phyloP scores from a whole-genome alignment of 2,888 invertebrate species.

The Saturnia japonica region DNA sequence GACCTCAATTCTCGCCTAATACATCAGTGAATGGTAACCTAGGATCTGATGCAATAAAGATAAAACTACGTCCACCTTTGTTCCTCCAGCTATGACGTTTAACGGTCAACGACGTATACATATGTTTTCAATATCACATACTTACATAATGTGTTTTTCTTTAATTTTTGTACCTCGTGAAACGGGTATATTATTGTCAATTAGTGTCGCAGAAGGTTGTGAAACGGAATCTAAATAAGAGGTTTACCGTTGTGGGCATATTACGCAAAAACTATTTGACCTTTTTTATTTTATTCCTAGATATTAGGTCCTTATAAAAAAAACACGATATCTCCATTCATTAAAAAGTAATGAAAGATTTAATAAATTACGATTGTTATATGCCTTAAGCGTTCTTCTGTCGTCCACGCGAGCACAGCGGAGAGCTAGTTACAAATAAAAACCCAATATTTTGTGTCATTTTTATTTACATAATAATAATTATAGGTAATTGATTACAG shows the following conservation, averaged over 20 bases:
- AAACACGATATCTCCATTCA: too few species aligned
- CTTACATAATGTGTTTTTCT: background rate
- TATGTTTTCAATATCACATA: background rate
- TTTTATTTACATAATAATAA: conserved; percentile 31
- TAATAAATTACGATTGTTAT: too few species aligned
- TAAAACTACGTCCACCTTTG: conserved; percentile 11
- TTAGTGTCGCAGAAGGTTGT: background rate
- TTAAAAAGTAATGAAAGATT: too few species aligned
- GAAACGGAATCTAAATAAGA: too few species aligned
- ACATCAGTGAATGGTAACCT: background rate
- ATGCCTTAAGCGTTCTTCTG: too few species aligned
- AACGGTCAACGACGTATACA: background rate
- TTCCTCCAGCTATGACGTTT: background rate
- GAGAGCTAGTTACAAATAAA: conserved; percentile 23
- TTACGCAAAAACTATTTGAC: too few species aligned
- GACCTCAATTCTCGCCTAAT: background rate
- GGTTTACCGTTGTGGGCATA: too few species aligned
- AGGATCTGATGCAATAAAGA: background rate
- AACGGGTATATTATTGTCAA: background rate
- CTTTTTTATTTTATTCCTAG: too few species aligned
- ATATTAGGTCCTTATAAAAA: too few species aligned
- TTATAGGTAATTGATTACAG: conserved; percentile 20
- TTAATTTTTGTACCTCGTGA: background rate
- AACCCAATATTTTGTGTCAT: conserved; percentile 14
- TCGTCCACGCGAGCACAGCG: too few species aligned